These are phyloP conservation scores for Scomber scombrus DNA, from an alignment of 2,113 vertebrate species.

Conservation along the genomic window DNA sequence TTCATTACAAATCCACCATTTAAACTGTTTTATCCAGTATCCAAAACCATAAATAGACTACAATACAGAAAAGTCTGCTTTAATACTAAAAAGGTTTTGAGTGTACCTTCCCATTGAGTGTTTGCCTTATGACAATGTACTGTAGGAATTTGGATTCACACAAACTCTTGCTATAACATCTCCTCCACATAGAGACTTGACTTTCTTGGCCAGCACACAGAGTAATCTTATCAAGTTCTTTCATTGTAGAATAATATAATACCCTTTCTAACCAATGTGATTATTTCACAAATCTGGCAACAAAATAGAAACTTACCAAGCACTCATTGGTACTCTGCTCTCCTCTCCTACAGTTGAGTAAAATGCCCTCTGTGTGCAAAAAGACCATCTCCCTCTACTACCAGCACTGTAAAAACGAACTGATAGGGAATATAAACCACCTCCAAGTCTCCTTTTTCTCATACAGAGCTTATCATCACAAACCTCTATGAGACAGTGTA, in stretches of 20 bases:
- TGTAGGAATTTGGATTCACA: constrained; percentile 27
- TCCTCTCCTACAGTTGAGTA: constrained; percentile 75
- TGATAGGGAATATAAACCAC: constrained; percentile 6
- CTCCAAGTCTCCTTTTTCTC: background rate
- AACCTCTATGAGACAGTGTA: constrained; percentile 16
- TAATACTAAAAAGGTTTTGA: background rate
- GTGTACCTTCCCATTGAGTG: background rate
- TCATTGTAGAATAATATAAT: background rate
- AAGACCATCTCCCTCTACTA: constrained; percentile 71
- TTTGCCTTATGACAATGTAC: background rate
- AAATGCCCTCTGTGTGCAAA: constrained; percentile 71
- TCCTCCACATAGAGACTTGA: background rate
- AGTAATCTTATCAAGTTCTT: constrained; percentile 7
- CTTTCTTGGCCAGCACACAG: constrained; percentile 3
- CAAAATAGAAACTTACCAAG: constrained; percentile 68
- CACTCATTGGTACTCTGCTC: constrained; percentile 33
- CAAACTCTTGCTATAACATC: background rate
- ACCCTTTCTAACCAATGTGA: background rate
- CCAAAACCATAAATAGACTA: background rate
- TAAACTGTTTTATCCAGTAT: background rate
- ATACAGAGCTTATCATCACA: background rate
- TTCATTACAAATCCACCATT: background rate
- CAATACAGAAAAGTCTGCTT: background rate
- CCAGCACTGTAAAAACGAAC: constrained; percentile 21
- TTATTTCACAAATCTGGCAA: constrained; percentile 26